Percentiles rank a stretch among this genome's conserved stretches.
These are phyloP conservation scores for Pollenia angustigena DNA, from an alignment of 2,888 invertebrate genomes.

Conservation along the genomic window DNA sequence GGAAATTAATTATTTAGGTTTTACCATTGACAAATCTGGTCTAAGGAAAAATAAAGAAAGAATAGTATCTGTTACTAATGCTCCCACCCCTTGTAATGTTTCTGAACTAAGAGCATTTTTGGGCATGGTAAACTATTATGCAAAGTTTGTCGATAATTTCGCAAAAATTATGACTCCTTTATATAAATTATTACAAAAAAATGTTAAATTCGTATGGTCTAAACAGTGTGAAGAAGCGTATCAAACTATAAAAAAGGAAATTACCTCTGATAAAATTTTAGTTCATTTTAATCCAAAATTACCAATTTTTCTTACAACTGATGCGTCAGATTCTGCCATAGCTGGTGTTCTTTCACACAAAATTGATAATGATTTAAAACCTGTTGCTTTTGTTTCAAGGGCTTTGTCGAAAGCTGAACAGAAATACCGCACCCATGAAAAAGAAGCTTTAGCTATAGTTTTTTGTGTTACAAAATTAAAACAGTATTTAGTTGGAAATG, in stretches of 20 bases:
- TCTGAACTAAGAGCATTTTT: conserved; percentile 42
- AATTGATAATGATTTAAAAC: conserved; percentile 36
- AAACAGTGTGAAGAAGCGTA: conserved; percentile 6
- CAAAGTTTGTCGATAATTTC: conserved; percentile 31
- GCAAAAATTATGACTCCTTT: conserved; percentile 42
- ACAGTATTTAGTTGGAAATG: not conserved
- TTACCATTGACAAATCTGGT: conserved; percentile 43
- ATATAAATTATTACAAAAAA: conserved; percentile 36
- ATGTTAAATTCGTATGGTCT: conserved; percentile 16
- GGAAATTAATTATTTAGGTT: conserved; percentile 45
- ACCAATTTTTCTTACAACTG: conserved; percentile 35
- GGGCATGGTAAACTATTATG: conserved; percentile 49
- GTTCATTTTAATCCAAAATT: conserved; percentile 27
- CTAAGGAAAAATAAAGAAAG: conserved; percentile 31
- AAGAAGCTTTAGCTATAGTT: conserved; percentile 54
- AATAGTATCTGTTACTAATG: conserved; percentile 33
- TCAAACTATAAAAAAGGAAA: conserved; percentile 4
- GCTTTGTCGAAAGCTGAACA: conserved; percentile 53
- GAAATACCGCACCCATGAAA: conserved; percentile 69
- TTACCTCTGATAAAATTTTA: conserved; percentile 18
- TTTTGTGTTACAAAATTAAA: conserved; percentile 29
- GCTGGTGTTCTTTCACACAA: conserved; percentile 67
- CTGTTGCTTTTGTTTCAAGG: conserved; percentile 70
- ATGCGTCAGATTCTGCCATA: conserved; percentile 38
- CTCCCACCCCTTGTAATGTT: conserved; percentile 36